Percentiles rank a stretch among this genome's conserved stretches.
Evolutionary conservation across 2,113 vertebrate species (phyloP).

Genomic region (Bos javanicus): DNA sequence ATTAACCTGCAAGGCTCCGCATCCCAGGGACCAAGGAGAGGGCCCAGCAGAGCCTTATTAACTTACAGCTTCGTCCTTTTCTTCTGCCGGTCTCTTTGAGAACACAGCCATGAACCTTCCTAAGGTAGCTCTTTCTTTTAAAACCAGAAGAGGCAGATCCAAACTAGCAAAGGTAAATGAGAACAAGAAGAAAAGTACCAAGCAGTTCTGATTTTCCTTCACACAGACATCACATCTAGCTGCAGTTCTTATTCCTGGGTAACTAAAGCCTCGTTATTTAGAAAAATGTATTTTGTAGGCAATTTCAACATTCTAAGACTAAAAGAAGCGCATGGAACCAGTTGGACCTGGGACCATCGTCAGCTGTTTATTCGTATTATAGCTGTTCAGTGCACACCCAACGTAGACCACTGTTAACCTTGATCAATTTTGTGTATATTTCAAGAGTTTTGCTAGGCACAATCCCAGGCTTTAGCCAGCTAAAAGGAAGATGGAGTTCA

Average conservation of each 20-base stretch:
- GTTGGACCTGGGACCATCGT: not conserved
- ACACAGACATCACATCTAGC: not conserved
- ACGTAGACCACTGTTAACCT: conserved; percentile 7
- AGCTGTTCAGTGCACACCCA: not conserved
- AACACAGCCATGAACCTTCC: conserved; percentile 19
- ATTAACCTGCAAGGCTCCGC: conserved; percentile 52
- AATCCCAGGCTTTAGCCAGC: not conserved
- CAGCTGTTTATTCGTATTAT: not conserved
- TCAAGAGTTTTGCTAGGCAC: conserved; percentile 54
- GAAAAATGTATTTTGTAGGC: conserved; percentile 35
- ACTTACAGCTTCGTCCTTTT: conserved; percentile 60
- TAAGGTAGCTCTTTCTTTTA: conserved; percentile 45
- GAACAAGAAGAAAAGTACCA: conserved; percentile 52
- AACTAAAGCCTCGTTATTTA: conserved; percentile 32
- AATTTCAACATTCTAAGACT: not conserved
- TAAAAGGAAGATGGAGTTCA: conserved; percentile 45
- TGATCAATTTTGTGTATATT: not conserved
- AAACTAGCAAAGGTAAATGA: conserved; percentile 44
- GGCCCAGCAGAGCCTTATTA: conserved; percentile 59
- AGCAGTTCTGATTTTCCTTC: conserved; percentile 25
- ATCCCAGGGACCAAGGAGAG: conserved; percentile 33
- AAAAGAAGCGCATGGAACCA: not conserved
- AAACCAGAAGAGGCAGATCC: not conserved
- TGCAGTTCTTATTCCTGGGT: not conserved
- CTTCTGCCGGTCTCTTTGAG: conserved; percentile 61